Base-by-base conservation (phyloP, 2,113 vertebrate species). In the Rhynchopsitta pachyrhyncha region DNA sequence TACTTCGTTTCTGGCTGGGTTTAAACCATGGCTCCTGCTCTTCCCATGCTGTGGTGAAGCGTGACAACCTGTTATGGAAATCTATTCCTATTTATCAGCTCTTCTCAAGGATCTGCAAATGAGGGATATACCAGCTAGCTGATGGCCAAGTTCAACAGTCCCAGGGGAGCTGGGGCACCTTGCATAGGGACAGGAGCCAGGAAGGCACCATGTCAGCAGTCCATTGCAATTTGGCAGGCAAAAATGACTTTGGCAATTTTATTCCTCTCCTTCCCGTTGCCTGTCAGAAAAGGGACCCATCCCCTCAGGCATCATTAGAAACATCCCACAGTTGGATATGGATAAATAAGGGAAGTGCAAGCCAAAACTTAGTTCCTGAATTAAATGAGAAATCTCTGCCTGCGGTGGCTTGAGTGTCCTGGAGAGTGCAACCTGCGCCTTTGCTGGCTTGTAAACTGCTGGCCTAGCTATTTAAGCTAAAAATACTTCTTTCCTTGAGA, bases 401-500 rank as follows among this genome's bases (percentile, higher is more conserved):
- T 2, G 0, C 31, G 17, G 49, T 77, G 39, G 66, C 44, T 80
- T 25, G 47, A 68, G 50, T 59, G 60, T 90, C 75, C 52, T 49
- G 59, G 62, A 66, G 67, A 90, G 70, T 14, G 55, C 68, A 90
- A 75, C 82, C 74, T 63, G 49, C 18, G 20, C 53, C 47, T 79
- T 62, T 62, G 24, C 25, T 11, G 7, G 59, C 64, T 82, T 75
- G 41, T 50, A 53, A 88, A 75, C 63, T 59, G 35, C 42, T 92
- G 68, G 55, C 73, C 82, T 57, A 63, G 50, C 47, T 77, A 50
- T 76, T 88, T 69, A 41, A 64, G 35, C 62, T 90, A 82, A 88
- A 95, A 91, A 63, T 44, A 92, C 57, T 83, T 78, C 33, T 81
- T 81, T 88, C 64, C 85, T 86, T 81, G 47, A 95, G 71, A 88